Conservation (phyloP, 2,113 vertebrate genomes). For the Paradisaea rubra region DNA sequence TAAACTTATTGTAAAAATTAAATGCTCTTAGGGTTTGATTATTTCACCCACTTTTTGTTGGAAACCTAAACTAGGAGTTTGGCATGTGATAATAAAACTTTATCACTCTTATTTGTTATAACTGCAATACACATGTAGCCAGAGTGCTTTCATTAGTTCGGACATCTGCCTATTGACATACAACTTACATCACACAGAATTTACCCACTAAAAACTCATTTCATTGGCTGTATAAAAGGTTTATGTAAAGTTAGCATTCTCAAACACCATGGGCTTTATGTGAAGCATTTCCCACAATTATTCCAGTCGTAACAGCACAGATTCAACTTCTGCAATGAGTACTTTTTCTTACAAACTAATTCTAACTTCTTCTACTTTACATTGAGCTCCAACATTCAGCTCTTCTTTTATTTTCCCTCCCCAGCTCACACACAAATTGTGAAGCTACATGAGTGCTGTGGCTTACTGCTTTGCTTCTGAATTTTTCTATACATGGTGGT, state of each 20-base stretch:
- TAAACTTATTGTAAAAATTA: not conserved
- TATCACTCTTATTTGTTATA: not conserved
- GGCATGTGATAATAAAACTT: not conserved
- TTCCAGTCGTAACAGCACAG: not conserved
- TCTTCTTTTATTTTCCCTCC: not conserved
- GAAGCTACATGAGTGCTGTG: not conserved
- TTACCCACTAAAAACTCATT: not conserved
- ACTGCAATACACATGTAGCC: not conserved
- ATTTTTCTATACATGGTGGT: not conserved
- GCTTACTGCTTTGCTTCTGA: not conserved
- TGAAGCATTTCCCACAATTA: not conserved
- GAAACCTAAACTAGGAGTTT: not conserved
- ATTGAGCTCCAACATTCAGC: not conserved
- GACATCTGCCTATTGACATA: not conserved
- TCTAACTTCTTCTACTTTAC: not conserved
- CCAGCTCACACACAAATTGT: not conserved
- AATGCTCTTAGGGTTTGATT: not conserved
- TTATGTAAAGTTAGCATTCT: not conserved
- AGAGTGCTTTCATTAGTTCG: constrained; percentile 20
- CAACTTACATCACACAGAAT: not conserved
- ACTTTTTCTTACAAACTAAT: not conserved
- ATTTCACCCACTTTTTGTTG: constrained; percentile 12
- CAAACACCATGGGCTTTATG: not conserved
- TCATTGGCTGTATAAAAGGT: not conserved
- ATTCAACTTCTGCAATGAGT: not conserved